phyloP scores from a whole-genome alignment of 1,140 invertebrate genomes.

The Charaxes varanes region DNA sequence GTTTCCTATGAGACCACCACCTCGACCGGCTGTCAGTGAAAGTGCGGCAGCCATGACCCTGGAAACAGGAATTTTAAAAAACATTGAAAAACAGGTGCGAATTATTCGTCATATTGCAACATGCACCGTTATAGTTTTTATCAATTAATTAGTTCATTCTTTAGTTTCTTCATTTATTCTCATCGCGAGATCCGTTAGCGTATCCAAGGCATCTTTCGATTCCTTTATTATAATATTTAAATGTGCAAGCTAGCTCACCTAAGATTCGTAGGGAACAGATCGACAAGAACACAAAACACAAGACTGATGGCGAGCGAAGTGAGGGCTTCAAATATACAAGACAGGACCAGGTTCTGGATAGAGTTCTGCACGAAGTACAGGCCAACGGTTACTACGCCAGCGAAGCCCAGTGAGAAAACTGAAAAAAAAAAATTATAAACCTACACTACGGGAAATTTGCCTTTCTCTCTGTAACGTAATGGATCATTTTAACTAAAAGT shows the following conservation, averaged over 20 bases:
- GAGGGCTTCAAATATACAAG: slow-evolving; percentile 84
- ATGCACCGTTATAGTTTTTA: too few species aligned
- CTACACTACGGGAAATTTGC: too few species aligned
- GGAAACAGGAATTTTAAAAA: slow-evolving; percentile 7
- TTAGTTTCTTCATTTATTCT: too few species aligned
- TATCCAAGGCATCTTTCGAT: too few species aligned
- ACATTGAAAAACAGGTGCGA: too few species aligned
- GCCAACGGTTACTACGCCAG: slow-evolving; percentile 83
- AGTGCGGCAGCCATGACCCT: slow-evolving; percentile 86
- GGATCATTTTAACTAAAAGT: too few species aligned
- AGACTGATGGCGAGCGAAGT: slow-evolving; percentile 84
- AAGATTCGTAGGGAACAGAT: slow-evolving; percentile 86
- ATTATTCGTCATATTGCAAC: too few species aligned
- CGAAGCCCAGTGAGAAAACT: slow-evolving; percentile 83
- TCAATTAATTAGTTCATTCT: too few species aligned
- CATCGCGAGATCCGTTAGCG: too few species aligned
- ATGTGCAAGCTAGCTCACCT: too few species aligned
- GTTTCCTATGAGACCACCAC: slow-evolving; percentile 81
- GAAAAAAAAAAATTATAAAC: slow-evolving; percentile 45
- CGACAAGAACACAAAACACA: slow-evolving; percentile 84
- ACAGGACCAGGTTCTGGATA: slow-evolving; percentile 81
- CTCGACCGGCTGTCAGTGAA: slow-evolving; percentile 81
- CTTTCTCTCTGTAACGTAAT: too few species aligned
- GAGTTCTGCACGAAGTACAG: slow-evolving; percentile 84
- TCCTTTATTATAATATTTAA: too few species aligned